Percentiles rank a stretch among this genome's conserved stretches.
These are phyloP conservation scores for Drosophila koepferae DNA, from an alignment of 2,888 invertebrate species.

Conservation along the genomic window DNA sequence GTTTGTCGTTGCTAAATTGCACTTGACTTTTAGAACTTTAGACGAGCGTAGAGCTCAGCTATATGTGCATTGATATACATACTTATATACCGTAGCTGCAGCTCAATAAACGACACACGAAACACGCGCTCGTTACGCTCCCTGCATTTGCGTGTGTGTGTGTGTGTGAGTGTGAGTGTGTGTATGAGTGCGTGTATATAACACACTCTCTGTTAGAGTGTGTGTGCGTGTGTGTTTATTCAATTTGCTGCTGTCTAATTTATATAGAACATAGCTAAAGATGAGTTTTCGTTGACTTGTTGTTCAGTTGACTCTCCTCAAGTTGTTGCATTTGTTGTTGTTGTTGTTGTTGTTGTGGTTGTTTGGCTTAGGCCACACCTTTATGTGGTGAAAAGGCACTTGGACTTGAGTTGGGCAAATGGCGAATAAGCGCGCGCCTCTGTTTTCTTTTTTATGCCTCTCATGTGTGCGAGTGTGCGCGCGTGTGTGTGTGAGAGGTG, in stretches of 20 bases:
- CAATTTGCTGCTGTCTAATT: constrained; percentile 65
- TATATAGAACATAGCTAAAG: constrained; percentile 63
- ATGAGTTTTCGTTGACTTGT: constrained; percentile 40
- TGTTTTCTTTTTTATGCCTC: constrained; percentile 54
- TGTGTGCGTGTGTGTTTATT: constrained; percentile 43
- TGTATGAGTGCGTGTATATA: constrained; percentile 28
- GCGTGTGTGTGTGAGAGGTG: constrained; percentile 35
- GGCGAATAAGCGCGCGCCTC: constrained; percentile 60
- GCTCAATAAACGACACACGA: constrained; percentile 19
- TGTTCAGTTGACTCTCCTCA: constrained; percentile 21
- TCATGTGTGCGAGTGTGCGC: constrained; percentile 29
- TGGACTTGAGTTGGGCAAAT: constrained; percentile 50
- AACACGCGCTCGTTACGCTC: constrained; percentile 43
- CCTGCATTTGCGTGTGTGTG: constrained; percentile 10
- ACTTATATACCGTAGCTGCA: constrained; percentile 23
- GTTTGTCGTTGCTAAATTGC: constrained; percentile 59
- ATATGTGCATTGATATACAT: constrained; percentile 24
- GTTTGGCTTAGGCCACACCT: constrained; percentile 71
- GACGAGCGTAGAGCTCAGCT: constrained; percentile 67
- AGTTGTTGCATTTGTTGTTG: constrained; percentile 26
- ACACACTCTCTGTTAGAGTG: constrained; percentile 16
- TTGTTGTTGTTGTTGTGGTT: constrained; percentile 25
- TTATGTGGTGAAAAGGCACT: constrained; percentile 69
- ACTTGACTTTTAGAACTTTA: constrained; percentile 79
- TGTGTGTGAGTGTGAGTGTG: constrained; percentile 4